Conservation (phyloP, 2,797 vertebrate species). For the Cyclopterus lumpus region DNA sequence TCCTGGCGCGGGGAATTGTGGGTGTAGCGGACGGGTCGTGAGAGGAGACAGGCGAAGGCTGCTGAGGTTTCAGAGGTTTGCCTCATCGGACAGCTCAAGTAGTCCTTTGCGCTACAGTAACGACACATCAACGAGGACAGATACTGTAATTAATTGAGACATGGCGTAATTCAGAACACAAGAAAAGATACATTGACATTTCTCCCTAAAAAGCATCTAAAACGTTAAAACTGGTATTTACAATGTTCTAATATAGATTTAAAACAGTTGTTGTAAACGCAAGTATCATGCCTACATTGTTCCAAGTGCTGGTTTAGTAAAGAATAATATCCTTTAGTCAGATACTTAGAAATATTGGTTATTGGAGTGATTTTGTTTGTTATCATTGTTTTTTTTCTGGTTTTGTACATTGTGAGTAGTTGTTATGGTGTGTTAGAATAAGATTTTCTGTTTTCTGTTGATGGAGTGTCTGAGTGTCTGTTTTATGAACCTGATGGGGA, state of each 20-base stretch:
- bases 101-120: background rate
- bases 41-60: conserved; percentile 84
- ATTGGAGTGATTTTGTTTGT: background rate
- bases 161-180: background rate
- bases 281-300: background rate
- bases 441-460: background rate
- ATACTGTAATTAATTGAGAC: background rate
- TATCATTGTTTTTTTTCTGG: background rate
- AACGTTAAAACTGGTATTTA: background rate
- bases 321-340: background rate
- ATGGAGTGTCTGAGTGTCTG: background rate
- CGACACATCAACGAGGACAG: background rate
- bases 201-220: background rate
- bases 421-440: background rate
- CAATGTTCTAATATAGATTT: background rate
- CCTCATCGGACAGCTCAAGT: background rate
- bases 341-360: background rate
- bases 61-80: conserved; percentile 20
- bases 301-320: background rate
- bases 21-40: conserved; percentile 87
- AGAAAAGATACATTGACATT: background rate
- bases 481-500: background rate
- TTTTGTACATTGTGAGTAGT: background rate
- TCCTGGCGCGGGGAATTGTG: conserved; percentile 87
- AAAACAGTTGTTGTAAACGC: background rate